Conservation (phyloP, 2,113 vertebrate genomes). For the Athene noctua region DNA sequence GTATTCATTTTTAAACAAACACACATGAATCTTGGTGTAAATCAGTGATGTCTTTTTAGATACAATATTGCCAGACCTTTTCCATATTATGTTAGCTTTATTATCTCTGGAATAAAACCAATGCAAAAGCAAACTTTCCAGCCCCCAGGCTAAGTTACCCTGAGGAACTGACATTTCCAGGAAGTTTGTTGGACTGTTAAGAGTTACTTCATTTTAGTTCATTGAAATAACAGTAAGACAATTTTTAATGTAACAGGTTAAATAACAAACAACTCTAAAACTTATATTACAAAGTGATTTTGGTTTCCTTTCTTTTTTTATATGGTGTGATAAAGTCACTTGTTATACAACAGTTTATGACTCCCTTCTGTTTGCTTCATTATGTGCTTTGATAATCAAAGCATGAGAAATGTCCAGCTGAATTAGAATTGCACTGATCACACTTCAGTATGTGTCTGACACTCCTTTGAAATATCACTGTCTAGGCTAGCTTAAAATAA, state of each 20-base stretch:
- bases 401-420: not conserved
- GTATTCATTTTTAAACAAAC: not conserved
- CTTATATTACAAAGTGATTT: not conserved
- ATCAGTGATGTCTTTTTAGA: not conserved
- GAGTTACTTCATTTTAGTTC: not conserved
- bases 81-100: not conserved
- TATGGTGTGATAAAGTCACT: not conserved
- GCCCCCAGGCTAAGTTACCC: not conserved
- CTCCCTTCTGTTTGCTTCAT: not conserved
- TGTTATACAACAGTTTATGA: not conserved
- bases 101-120: not conserved
- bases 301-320: not conserved
- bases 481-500: not conserved
- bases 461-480: not conserved
- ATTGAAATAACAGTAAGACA: not conserved
- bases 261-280: not conserved
- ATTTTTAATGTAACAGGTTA: not conserved
- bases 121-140: not conserved
- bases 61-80: not conserved
- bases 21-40: not conserved
- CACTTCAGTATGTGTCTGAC: not conserved
- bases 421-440: not conserved
- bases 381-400: not conserved
- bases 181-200: not conserved
- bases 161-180: not conserved